Conservation (phyloP, 2,797 vertebrate genomes). For the Cetoscarus ocellatus region DNA sequence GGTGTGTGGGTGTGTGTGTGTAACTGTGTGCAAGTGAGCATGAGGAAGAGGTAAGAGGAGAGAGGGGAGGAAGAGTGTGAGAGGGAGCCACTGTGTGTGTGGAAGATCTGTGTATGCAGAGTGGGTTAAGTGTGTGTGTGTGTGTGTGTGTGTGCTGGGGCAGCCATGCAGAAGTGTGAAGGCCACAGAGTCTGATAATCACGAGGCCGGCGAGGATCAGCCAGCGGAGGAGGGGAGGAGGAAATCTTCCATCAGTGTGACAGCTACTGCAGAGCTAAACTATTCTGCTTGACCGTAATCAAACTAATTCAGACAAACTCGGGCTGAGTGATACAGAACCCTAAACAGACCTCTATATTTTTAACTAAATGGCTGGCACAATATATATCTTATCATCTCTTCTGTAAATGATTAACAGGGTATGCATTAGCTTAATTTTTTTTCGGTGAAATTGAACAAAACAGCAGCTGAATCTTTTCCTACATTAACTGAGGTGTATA, state of each 20-base stretch:
- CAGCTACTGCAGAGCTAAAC: slow-evolving; percentile 41
- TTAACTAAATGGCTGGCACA: no score
- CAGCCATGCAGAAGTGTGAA: slow-evolving; percentile 42
- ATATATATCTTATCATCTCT: no score
- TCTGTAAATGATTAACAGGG: no score
- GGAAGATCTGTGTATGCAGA: slow-evolving; percentile 45
- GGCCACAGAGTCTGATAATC: slow-evolving; percentile 47
- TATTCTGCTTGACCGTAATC: slow-evolving; percentile 53
- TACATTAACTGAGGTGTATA: no score
- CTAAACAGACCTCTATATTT: slow-evolving; percentile 61
- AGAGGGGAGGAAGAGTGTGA: slow-evolving; percentile 40
- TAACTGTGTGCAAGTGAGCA: slow-evolving; percentile 59
- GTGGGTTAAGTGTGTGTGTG: slow-evolving; percentile 23
- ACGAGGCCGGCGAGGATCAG: slow-evolving; percentile 33
- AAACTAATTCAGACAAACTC: slow-evolving; percentile 41
- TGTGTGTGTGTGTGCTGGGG: slow-evolving; percentile 23
- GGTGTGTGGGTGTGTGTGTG: slow-evolving; percentile 33
- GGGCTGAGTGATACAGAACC: slow-evolving; percentile 4
- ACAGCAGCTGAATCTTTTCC: no score
- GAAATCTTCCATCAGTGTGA: slow-evolving; percentile 28
- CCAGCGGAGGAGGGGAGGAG: slow-evolving; percentile 15
- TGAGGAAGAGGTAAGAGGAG: slow-evolving; percentile 58
- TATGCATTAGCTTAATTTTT: no score
- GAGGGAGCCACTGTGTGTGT: slow-evolving; percentile 57
- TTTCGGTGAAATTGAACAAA: no score